Percentiles rank a stretch among this genome's conserved stretches.
These are phyloP conservation scores for Austrofundulus limnaeus DNA, from an alignment of 2,113 vertebrate genomes.

Conservation along the genomic window DNA sequence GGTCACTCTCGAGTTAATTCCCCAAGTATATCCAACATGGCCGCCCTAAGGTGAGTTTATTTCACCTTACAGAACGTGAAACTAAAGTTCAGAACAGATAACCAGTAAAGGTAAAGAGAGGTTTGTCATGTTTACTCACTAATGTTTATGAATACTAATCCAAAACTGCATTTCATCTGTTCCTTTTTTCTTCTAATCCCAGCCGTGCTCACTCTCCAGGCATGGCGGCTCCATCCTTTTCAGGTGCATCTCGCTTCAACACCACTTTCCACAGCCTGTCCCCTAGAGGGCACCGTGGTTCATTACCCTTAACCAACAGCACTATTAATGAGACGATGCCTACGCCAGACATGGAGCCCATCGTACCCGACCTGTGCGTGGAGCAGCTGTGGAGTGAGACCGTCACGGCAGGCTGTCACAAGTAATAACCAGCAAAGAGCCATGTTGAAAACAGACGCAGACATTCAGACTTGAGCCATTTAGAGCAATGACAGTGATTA, in stretches of 20 bases:
- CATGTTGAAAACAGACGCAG: neutral
- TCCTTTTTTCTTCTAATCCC: conserved; percentile 3
- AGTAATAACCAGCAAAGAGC: conserved; percentile 65
- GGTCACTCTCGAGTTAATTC: conserved; percentile 89
- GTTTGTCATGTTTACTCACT: neutral
- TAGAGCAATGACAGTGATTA: neutral
- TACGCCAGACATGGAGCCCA: conserved; percentile 87
- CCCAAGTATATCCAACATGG: conserved; percentile 93
- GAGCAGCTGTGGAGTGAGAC: conserved; percentile 95
- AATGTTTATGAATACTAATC: too few species aligned
- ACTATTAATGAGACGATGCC: conserved; percentile 82
- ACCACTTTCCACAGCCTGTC: conserved; percentile 83
- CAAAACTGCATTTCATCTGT: neutral
- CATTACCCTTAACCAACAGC: conserved; percentile 84
- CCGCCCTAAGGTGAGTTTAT: conserved; percentile 84
- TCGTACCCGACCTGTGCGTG: conserved; percentile 92
- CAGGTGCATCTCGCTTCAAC: conserved; percentile 90
- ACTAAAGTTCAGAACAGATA: neutral
- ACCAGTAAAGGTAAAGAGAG: neutral
- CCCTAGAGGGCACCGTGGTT: conserved; percentile 82
- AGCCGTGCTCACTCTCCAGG: conserved; percentile 97
- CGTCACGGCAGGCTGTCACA: conserved; percentile 65
- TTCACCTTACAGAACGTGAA: neutral
- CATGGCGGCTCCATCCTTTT: conserved; percentile 90
- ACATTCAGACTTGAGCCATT: conserved; percentile 2